A percentile compares a stretch with the other conserved stretches of the same genome.
Conservation (phyloP, 2,888 invertebrate species). For the Tipula vernalis region DNA sequence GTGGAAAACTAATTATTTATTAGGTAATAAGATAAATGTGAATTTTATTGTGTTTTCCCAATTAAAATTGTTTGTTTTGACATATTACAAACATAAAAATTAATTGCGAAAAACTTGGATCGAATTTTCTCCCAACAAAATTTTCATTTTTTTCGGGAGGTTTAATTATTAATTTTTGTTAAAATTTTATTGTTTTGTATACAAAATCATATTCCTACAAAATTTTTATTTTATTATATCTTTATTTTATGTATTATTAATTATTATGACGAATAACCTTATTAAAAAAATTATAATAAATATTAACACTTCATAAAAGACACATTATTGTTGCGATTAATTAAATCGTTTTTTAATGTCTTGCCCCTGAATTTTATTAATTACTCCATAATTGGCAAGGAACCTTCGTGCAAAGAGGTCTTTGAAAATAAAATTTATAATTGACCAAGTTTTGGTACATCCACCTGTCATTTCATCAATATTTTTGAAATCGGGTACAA, state of each 20-base stretch:
- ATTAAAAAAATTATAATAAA: not conserved
- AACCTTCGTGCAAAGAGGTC: not conserved
- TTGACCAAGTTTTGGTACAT: too few species aligned
- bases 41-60: not conserved
- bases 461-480: too few species aligned
- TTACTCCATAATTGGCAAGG: not conserved
- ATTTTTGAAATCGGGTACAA: too few species aligned
- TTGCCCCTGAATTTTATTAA: not conserved
- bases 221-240: not conserved
- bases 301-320: not conserved
- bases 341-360: not conserved
- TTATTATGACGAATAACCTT: not conserved
- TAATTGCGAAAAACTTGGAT: not conserved
- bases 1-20: not conserved
- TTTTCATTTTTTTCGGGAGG: not conserved
- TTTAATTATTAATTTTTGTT: not conserved
- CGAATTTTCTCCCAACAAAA: not conserved
- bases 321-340: not conserved
- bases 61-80: not conserved
- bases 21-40: not conserved
- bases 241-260: not conserved
- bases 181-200: not conserved
- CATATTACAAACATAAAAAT: not conserved
- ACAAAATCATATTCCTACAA: not conserved
- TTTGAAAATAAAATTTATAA: not conserved